Percentiles rank a stretch among this genome's conserved stretches.
Evolutionary conservation across 1,140 invertebrate species (phyloP).

Genomic region (Vollenhovia emeryi): DNA sequence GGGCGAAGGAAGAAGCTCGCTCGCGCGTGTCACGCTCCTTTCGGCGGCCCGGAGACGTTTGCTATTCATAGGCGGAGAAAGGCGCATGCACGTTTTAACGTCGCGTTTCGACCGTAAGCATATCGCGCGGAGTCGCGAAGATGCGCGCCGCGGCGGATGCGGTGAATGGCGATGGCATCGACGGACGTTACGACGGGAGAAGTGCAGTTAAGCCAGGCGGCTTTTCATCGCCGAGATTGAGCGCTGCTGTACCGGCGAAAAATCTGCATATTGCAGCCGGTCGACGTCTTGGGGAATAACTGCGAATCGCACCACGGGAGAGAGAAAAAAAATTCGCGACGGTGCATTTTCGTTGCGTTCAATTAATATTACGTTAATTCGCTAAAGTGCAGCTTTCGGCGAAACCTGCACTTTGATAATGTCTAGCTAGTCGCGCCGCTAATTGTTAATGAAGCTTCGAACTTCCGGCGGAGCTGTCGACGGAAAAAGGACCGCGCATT

Average conservation of each 20-base stretch:
- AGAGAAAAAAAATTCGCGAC: background rate
- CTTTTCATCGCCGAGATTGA: slow-evolving; percentile 17
- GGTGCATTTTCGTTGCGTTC: background rate
- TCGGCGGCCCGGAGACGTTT: slow-evolving; percentile 2
- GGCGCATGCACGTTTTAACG: slow-evolving; percentile 13
- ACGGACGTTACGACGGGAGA: slow-evolving; percentile 26
- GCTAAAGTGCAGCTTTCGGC: too few relatives aligned
- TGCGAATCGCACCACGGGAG: background rate
- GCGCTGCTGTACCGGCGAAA: background rate
- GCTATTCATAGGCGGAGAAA: slow-evolving; percentile 52
- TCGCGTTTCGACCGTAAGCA: slow-evolving; percentile 4
- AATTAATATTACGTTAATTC: too few relatives aligned
- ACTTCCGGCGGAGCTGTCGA: background rate
- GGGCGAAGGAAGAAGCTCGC: background rate
- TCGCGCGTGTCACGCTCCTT: slow-evolving; percentile 18
- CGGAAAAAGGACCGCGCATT: background rate
- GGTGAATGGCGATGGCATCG: slow-evolving; percentile 11
- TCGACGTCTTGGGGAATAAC: background rate
- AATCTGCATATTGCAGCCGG: slow-evolving; percentile 2
- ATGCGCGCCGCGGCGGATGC: background rate
- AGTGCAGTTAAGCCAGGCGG: slow-evolving; percentile 28
- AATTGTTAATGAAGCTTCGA: background rate
- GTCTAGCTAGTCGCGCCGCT: background rate
- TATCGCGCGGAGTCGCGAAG: background rate
- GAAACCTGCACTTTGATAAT: background rate